Evolutionary conservation across 2,113 vertebrate species (phyloP), one percentile per base, ranked within the genome.

Genomic region (Pelvicachromis taeniatus): DNA sequence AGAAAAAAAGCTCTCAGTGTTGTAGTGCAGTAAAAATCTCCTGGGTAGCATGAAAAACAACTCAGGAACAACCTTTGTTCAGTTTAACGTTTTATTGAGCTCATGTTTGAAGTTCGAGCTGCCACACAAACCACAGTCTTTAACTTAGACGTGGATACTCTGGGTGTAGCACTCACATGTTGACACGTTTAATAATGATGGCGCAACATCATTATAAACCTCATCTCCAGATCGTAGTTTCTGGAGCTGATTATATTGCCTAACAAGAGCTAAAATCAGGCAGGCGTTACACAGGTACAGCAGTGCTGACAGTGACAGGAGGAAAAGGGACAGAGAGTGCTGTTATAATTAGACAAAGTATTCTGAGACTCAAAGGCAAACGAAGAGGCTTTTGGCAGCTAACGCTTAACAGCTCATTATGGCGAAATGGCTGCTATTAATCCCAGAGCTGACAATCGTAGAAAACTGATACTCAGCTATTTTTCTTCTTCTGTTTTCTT

Each of bases 331-430:
- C 83, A 38, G 81, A 73, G 80, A 82, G 35, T 70, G 84, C 79
- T 83, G 85, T 82, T 92, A 87, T 95, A 94, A 95, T 95, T 95
- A 92, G 91, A 93, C 88, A 90, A 90, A 94, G 91, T 84, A 88
- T 89, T 93, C 85, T 56, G 88, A 88, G 81, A 85, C 90, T 93
- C 88, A 91, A 86, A 92, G 91, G 88, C 92, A 94, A 94, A 94
- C 56, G 65, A 88, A 91, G 91, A 93, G 85, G 83, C 85, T 90
- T 92, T 91, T 90, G 88, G 88, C 93, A 93, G 93, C 90, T 86
- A 88, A 89, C 68, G n/a, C 87, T 95, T 91, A 89, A 93, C 91
- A 93, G 89, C 91, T 95, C 94, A 95, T 96, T 95, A 95, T 85
- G 65, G 88, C 10, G 40, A 95, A 95, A 94, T 91, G 87, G 87